A percentile compares a stretch with the other conserved stretches of the same genome.
phyloP scores from a whole-genome alignment of 2,888 invertebrate genomes.

The Phyto melanocephala region DNA sequence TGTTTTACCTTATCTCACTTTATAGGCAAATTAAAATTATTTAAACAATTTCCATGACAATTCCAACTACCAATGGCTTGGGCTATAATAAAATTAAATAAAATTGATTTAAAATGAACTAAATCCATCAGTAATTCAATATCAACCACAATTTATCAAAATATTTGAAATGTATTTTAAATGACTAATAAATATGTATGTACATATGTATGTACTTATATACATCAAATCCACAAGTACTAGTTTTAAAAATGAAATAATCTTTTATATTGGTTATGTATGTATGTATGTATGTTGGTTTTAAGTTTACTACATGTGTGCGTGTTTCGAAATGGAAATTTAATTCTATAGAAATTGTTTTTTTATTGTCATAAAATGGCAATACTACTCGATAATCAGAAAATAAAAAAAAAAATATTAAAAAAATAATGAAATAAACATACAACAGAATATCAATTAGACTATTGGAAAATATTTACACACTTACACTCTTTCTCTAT shows the following conservation, averaged over 20 bases:
- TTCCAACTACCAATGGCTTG: neutral
- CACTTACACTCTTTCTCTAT: neutral
- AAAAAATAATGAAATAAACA: neutral
- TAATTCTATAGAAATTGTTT: neutral
- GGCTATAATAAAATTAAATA: neutral
- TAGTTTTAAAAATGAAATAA: neutral
- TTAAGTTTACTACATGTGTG: too few relatives aligned
- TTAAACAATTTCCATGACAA: too few relatives aligned
- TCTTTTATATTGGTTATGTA: neutral
- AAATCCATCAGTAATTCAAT: neutral
- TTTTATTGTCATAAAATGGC: neutral
- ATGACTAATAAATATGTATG: neutral
- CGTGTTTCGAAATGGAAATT: neutral
- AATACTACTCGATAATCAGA: neutral
- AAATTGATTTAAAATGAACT: neutral
- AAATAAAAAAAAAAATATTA: neutral
- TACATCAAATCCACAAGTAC: neutral
- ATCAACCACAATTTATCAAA: neutral
- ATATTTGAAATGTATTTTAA: neutral
- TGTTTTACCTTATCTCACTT: too few relatives aligned
- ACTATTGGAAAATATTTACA: neutral
- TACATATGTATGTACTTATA: too few relatives aligned
- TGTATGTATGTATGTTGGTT: neutral
- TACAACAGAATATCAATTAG: conserved; percentile 9
- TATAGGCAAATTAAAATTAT: too few relatives aligned